Evolutionary conservation across 2,797 vertebrate genomes (phyloP), one percentile per base, ranked within the genome.

Genomic region (Leptoclinus maculatus): DNA sequence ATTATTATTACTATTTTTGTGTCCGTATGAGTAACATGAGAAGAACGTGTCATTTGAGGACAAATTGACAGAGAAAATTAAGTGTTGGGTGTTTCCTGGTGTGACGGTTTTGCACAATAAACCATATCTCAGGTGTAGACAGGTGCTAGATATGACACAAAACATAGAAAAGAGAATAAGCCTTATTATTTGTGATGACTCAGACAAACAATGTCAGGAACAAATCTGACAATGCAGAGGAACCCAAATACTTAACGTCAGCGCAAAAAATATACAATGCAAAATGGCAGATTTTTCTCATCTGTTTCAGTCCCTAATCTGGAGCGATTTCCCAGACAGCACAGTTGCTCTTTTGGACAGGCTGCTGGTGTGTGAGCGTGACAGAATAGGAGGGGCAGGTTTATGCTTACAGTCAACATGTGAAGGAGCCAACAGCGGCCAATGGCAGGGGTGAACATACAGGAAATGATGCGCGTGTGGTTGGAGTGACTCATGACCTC

Each of bases 381-480:
- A 87, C 79, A 69, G 82, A 66, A 79, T 10, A 80, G 74, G 75
- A 77, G 77, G 70, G 81, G 74, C 53, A 67, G 66, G 73, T 85
- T 84, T 74, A 66, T 77, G 76, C 80, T 82, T 45, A 65, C 82
- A 83, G 84, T 90, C 69, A 74, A 80, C 83, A 86, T 64, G 64
- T 66, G 76, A 38, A 59, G 71, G 68, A 76, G 43, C 67, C 73
- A 49, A 60, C 60, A 74, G 45, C 73, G 57, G 59, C 81, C 76
- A 75, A 74, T 78, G 66, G 82, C 82, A 62, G 72, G 64, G 74
- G 49, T 67, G 76, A 84, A 83, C 86, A 78, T 77, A 88, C 89
- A 94, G 91, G 89, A 95, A 94, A 93, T 87, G 89, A 90, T 91
- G 91, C 79, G 23, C 68, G 45, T 87, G 86, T 83, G 90, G 89